Evolutionary conservation across 1,140 invertebrate genomes (phyloP).

Genomic region (Centruroides sculpturatus): DNA sequence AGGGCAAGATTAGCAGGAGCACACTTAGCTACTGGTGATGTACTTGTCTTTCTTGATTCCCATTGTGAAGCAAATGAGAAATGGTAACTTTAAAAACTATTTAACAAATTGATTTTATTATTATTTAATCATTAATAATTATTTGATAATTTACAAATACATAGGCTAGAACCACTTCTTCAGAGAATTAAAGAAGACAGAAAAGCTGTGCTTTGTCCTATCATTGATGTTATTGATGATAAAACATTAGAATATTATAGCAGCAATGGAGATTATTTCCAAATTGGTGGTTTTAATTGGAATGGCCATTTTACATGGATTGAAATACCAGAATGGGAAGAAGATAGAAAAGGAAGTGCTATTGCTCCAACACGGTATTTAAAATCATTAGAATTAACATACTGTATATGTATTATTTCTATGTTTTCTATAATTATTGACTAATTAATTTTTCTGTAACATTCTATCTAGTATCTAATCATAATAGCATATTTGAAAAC

Average conservation of each 20-base stretch:
- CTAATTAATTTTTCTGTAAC: too few species aligned
- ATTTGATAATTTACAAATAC: slow-evolving; percentile 1
- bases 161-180: slow-evolving; percentile 66
- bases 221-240: slow-evolving; percentile 84
- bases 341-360: slow-evolving; percentile 37
- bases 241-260: slow-evolving; percentile 65
- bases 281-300: slow-evolving; percentile 82
- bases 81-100: slow-evolving; percentile 37
- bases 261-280: slow-evolving; percentile 40
- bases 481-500: too few species aligned
- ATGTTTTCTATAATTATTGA: too few species aligned
- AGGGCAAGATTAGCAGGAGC: slow-evolving; percentile 68
- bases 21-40: slow-evolving; percentile 55
- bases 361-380: slow-evolving; percentile 32
- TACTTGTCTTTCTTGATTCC: slow-evolving; percentile 86
- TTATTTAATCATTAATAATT: too few species aligned
- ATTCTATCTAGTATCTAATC: too few species aligned
- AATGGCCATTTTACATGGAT: slow-evolving; percentile 83
- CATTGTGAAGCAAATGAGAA: slow-evolving; percentile 75
- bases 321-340: slow-evolving; percentile 55
- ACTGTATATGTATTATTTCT: too few species aligned
- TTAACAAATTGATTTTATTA: background rate
- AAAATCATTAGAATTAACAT: too few species aligned
- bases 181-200: slow-evolving; percentile 62
- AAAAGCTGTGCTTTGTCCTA: slow-evolving; percentile 67